Percentiles rank a stretch among this genome's conserved stretches.
Evolutionary conservation across 2,113 vertebrate species (phyloP).

Genomic region (Cephalopterus ornatus): DNA sequence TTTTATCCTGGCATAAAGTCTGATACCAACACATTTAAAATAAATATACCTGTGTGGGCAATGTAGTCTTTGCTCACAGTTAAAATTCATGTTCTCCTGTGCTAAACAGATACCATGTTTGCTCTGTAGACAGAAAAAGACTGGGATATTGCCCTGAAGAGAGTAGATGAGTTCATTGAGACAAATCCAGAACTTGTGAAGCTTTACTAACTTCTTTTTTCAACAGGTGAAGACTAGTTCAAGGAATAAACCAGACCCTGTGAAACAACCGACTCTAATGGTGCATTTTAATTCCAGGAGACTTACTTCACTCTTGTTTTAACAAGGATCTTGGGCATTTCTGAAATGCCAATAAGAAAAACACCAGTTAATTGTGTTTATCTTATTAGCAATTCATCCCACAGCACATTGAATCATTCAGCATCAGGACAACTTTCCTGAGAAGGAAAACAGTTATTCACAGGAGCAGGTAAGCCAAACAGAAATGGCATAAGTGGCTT

Average conservation of each 20-base stretch:
- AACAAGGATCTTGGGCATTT: constrained; percentile 25
- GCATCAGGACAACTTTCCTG: not conserved
- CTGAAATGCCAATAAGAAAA: constrained; percentile 24
- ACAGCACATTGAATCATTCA: not conserved
- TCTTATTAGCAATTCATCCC: not conserved
- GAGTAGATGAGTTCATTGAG: not conserved
- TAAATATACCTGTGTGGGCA: not conserved
- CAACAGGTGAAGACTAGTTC: not conserved
- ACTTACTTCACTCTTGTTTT: constrained; percentile 44
- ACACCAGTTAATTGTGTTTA: not conserved
- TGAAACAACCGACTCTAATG: not conserved
- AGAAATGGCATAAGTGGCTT: not conserved
- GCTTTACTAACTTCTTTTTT: not conserved
- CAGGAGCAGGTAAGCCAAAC: not conserved
- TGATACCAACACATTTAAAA: not conserved
- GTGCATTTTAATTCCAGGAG: constrained; percentile 44
- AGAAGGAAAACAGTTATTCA: not conserved
- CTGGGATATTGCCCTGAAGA: not conserved
- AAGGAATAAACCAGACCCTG: not conserved
- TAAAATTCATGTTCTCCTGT: not conserved
- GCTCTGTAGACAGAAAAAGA: not conserved
- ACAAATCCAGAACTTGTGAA: not conserved
- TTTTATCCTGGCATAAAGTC: not conserved
- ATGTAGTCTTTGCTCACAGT: not conserved
- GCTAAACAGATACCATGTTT: not conserved